These are phyloP conservation scores for Amphimallon solstitiale DNA, from an alignment of 2,888 invertebrate genomes.

Conservation along the genomic window DNA sequence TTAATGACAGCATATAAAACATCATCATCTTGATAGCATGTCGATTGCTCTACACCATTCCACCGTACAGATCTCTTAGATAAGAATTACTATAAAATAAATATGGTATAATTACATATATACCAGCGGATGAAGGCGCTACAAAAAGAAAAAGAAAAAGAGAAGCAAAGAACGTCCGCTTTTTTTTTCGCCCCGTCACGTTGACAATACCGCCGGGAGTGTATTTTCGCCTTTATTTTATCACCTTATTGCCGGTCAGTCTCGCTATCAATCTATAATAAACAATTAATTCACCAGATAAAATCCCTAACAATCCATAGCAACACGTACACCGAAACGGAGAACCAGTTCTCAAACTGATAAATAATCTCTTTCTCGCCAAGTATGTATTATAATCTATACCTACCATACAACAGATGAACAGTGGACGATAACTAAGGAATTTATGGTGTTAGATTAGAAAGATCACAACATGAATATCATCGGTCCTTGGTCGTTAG, in stretches of 20 bases:
- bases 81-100: slow-evolving; percentile 28
- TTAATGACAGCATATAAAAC: slow-evolving; percentile 10
- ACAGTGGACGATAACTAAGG: background rate
- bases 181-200: slow-evolving; percentile 18
- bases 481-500: background rate
- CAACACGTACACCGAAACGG: slow-evolving; percentile 7
- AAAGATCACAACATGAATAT: background rate
- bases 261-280: slow-evolving; percentile 21
- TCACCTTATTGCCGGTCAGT: slow-evolving; percentile 16
- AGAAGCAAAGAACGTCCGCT: background rate
- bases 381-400: slow-evolving; percentile 1
- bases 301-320: slow-evolving; percentile 11
- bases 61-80: slow-evolving; percentile 2
- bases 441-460: slow-evolving; percentile 1
- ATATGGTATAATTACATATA: slow-evolving; percentile 20
- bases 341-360: slow-evolving; percentile 10
- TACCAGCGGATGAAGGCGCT: background rate
- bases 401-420: background rate
- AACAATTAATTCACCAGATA: slow-evolving; percentile 25
- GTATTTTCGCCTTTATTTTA: slow-evolving; percentile 18
- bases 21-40: slow-evolving; percentile 7
- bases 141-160: background rate
- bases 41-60: background rate
- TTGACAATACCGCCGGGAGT: slow-evolving; percentile 4
- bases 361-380: slow-evolving; percentile 14